Conservation (phyloP, 2,113 vertebrate genomes). For the Pao palembangensis region DNA sequence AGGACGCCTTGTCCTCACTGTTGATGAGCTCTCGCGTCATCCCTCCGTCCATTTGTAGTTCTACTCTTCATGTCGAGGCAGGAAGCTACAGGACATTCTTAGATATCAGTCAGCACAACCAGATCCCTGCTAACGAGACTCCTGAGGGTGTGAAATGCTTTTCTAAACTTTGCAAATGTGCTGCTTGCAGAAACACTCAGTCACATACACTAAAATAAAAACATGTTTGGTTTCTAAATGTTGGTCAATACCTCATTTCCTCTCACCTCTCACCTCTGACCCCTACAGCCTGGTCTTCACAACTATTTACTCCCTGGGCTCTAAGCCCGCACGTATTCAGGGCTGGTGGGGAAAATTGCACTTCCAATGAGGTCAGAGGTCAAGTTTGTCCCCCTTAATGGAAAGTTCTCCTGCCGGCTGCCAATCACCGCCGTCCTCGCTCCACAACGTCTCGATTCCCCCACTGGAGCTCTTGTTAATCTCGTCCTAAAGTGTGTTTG, state of each 20-base stretch:
- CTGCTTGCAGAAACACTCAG: neutral
- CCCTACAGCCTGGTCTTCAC: constrained; percentile 16
- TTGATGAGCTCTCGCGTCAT: too few relatives aligned
- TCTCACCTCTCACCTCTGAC: constrained; percentile 25
- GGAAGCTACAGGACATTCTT: too few relatives aligned
- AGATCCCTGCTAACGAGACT: too few relatives aligned
- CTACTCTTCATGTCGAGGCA: too few relatives aligned
- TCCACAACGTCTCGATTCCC: neutral
- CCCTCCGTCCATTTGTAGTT: too few relatives aligned
- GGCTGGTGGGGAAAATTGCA: constrained; percentile 29
- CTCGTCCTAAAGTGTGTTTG: constrained; percentile 17
- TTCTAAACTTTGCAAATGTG: too few relatives aligned
- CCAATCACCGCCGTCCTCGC: constrained; percentile 14
- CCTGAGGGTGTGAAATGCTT: too few relatives aligned
- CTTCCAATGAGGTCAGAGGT: constrained; percentile 46
- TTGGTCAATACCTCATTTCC: constrained; percentile 37
- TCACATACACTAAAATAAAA: constrained; percentile 9
- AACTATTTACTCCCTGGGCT: constrained; percentile 20
- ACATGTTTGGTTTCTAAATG: neutral
- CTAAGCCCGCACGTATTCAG: constrained; percentile 10
- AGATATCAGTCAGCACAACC: too few relatives aligned
- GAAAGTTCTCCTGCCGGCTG: constrained; percentile 43
- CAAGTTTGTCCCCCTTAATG: constrained; percentile 36
- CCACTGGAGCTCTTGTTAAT: constrained; percentile 28
- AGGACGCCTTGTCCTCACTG: too few relatives aligned